Conservation (phyloP, 64 coral and sea anemone genomes). For the Dendrophyllia cribrosa region DNA sequence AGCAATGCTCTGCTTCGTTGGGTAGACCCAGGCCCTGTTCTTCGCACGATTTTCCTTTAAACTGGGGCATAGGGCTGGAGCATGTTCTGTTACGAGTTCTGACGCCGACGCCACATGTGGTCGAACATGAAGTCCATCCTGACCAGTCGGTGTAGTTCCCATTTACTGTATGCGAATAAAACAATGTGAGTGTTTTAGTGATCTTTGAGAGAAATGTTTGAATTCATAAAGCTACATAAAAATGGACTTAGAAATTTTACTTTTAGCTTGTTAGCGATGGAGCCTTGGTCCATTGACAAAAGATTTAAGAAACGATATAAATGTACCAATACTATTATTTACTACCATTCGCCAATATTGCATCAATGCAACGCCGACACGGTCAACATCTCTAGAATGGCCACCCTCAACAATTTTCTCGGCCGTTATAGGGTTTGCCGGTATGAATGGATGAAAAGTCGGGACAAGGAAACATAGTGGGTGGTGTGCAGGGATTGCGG, state of each 20-base stretch:
- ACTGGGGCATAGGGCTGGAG: constrained; percentile 68
- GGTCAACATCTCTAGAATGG: no score
- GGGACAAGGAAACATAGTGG: no score
- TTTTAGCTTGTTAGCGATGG: no score
- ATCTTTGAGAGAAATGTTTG: no score
- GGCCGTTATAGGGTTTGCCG: no score
- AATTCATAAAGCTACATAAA: no score
- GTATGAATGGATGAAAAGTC: no score
- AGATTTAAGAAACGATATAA: neutral
- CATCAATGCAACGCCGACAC: neutral
- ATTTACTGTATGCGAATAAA: constrained; percentile 44
- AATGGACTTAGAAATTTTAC: no score
- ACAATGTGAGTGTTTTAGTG: no score
- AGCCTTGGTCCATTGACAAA: neutral
- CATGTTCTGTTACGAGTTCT: constrained; percentile 86
- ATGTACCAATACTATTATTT: neutral
- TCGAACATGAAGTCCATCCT: constrained; percentile 82
- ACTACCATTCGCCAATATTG: neutral
- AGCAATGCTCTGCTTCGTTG: constrained; percentile 77
- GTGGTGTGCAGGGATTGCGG: no score
- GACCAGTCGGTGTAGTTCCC: constrained; percentile 80
- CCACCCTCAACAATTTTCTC: no score
- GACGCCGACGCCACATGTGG: constrained; percentile 84
- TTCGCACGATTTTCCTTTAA: constrained; percentile 85
- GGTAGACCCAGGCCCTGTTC: constrained; percentile 85